Evolutionary conservation across 2,113 vertebrate species (phyloP), one percentile per base, ranked within the genome.

Genomic region (Pyxicephalus adspersus): DNA sequence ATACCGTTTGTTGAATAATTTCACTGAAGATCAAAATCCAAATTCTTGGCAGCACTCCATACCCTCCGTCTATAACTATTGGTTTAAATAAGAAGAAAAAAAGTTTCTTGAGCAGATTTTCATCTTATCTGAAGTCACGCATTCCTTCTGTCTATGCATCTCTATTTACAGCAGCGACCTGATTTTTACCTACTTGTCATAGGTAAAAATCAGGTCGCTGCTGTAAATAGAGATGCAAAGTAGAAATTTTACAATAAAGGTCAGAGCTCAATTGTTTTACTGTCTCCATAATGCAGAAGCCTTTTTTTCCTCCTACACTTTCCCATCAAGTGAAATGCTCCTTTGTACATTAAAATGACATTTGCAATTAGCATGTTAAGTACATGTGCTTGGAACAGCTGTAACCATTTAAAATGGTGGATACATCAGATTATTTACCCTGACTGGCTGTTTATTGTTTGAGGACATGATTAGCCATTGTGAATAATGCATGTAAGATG

Each of bases 341-440:
- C 50, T 81, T 73, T 74, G 70, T 81, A 55, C 79, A 73, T 81
- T 79, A 64, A 73, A 81, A 81, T 81, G 79, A 81, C 79, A 81
- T 73, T 74, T 54, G 57, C 68, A 81, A 81, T 81, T 81, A 81
- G 57, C 26, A 51, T 73, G 63, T 54, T 81, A 38, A 55, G 58
- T 73, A 34, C 68, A 34, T 52, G 54, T 72, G 68, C n/a, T 25
- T 2, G 19, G 22, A 64, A 73, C 79, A 81, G 79, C 79, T 81
- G 79, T 72, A 28, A 81, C 68, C 63, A 72, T 63, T 81, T 81
- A 81, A 64, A 26, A 64, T 73, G 79, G 68, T 81, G 79, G 68
- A 81, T 81, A 73, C 70, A 64, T 74, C 50, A 26, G 79, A 81
- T 81, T 68, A 50, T 80, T 84, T 88, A 77, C 76, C 64, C 68